phyloP scores from a whole-genome alignment of 2,113 vertebrate genomes.

The Halcyon senegalensis region DNA sequence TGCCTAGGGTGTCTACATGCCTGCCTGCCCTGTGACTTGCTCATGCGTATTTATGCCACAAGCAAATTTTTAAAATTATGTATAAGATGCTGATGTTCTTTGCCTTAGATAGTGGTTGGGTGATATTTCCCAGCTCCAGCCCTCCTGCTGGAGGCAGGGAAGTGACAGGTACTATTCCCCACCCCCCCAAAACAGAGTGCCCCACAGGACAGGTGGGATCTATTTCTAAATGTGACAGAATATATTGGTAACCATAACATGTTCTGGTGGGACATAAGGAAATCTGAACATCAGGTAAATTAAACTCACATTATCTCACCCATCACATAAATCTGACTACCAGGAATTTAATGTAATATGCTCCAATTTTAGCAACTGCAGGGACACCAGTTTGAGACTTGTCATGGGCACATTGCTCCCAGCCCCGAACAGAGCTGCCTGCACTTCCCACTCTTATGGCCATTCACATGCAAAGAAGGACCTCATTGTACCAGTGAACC shows the following conservation, averaged over 20 bases:
- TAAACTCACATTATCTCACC: neutral
- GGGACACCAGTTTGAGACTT: neutral
- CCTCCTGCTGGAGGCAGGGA: neutral
- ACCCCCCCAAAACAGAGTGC: neutral
- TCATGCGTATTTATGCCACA: neutral
- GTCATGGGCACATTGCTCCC: fast-evolving
- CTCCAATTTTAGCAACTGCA: neutral
- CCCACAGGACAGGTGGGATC: neutral
- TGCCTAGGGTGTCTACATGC: neutral
- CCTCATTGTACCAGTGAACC: neutral
- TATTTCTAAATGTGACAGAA: neutral
- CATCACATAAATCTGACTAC: neutral
- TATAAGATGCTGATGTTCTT: neutral
- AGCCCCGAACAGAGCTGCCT: neutral
- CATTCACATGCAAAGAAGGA: neutral
- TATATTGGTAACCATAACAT: neutral
- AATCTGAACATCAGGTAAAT: neutral
- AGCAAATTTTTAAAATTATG: neutral
- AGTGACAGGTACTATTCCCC: neutral
- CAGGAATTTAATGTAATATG: neutral
- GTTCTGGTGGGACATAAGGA: neutral
- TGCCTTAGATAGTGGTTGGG: neutral
- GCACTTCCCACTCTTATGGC: neutral
- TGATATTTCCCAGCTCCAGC: neutral
- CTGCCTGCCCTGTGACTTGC: neutral